These are phyloP conservation scores for Dexiosoma caninum DNA, from an alignment of 2,888 invertebrate genomes.

Conservation along the genomic window DNA sequence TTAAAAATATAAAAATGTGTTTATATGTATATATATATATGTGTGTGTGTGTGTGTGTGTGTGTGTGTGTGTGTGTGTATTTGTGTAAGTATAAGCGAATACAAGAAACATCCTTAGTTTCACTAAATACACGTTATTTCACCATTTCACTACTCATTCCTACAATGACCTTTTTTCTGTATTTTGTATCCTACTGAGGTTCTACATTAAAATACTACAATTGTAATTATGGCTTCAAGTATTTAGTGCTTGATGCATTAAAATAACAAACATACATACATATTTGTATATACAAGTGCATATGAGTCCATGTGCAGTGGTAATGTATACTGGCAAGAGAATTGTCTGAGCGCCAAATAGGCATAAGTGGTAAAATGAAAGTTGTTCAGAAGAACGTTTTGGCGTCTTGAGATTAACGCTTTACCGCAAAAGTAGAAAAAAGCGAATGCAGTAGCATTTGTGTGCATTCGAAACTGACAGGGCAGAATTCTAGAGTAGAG, in stretches of 20 bases:
- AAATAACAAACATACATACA: not conserved
- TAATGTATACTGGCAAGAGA: not conserved
- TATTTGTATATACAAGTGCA: not conserved
- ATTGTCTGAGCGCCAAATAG: too few relatives aligned
- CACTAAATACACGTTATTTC: slow-evolving; percentile 8
- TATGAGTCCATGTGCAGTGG: not conserved
- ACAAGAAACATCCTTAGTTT: not conserved
- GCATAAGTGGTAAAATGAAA: too few relatives aligned
- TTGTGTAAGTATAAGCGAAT: not conserved
- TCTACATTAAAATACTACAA: slow-evolving; percentile 52
- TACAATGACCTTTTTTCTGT: slow-evolving; percentile 45
- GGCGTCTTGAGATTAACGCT: too few relatives aligned
- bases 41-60: not conserved
- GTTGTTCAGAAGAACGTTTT: not conserved
- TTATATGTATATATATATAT: not conserved
- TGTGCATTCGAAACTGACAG: too few relatives aligned
- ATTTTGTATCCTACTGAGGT: slow-evolving; percentile 35
- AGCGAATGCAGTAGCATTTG: too few relatives aligned
- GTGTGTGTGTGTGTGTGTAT: not conserved
- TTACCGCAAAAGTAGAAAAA: too few relatives aligned
- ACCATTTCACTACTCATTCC: slow-evolving; percentile 30
- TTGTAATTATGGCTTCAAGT: slow-evolving; percentile 60
- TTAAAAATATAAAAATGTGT: slow-evolving; percentile 4
- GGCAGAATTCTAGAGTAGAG: too few relatives aligned
- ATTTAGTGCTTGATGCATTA: slow-evolving; percentile 43